Percentiles rank a stretch among this genome's conserved stretches.
Conservation (phyloP, 35 echinoderm and acorn worm species). For the Strongylocentrotus purpuratus region DNA sequence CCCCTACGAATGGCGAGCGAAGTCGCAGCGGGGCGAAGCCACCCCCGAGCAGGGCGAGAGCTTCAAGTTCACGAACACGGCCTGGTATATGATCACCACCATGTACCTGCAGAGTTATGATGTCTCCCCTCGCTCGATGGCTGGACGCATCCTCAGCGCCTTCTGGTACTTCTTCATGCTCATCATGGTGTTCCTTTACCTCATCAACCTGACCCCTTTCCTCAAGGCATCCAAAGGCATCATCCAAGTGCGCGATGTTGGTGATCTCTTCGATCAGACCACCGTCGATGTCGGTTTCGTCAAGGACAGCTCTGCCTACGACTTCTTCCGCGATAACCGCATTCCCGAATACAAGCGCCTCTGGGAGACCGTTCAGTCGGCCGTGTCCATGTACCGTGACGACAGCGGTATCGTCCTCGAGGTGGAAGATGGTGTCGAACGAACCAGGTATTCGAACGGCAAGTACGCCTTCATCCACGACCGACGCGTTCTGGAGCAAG, state of each 20-base stretch:
- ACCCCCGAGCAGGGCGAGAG: slow-evolving; percentile 69
- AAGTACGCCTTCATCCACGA: slow-evolving; percentile 94
- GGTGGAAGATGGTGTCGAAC: slow-evolving; percentile 79
- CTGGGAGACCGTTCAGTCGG: slow-evolving; percentile 87
- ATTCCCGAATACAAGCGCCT: slow-evolving; percentile 76
- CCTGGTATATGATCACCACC: slow-evolving; percentile 83
- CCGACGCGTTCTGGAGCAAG: slow-evolving; percentile 61
- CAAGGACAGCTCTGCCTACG: slow-evolving; percentile 81
- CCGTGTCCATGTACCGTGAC: slow-evolving; percentile 82
- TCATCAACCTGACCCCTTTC: slow-evolving; percentile 88
- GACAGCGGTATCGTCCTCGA: slow-evolving; percentile 72
- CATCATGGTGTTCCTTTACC: slow-evolving; percentile 91
- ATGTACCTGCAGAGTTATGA: slow-evolving; percentile 92
- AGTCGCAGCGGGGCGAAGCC: slow-evolving; percentile 63
- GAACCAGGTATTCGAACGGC: slow-evolving; percentile 83
- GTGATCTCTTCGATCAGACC: slow-evolving; percentile 82
- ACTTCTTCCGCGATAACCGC: slow-evolving; percentile 88
- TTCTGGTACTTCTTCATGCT: slow-evolving; percentile 94
- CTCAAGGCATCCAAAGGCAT: slow-evolving; percentile 81
- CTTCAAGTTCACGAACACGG: slow-evolving; percentile 77
- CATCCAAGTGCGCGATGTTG: slow-evolving; percentile 67
- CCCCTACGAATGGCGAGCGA: slow-evolving; percentile 66
- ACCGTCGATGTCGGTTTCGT: slow-evolving; percentile 88
- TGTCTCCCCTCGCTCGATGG: slow-evolving; percentile 76
- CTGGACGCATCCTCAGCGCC: slow-evolving; percentile 73